Evolutionary conservation across 2,888 invertebrate genomes (phyloP).

Genomic region (Sceliomorpha sp.): DNA sequence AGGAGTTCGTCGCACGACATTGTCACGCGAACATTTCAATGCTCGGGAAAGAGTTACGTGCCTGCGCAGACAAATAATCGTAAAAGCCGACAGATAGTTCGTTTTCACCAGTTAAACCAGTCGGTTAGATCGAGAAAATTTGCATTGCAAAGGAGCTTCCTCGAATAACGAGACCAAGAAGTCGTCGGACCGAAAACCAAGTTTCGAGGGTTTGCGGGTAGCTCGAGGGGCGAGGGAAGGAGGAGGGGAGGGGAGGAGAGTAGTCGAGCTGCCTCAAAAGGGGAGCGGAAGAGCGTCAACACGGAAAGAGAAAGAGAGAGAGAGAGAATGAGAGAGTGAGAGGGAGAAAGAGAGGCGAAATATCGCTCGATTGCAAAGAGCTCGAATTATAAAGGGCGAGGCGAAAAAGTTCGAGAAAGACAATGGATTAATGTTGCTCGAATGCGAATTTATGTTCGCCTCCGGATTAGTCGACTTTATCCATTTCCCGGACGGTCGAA

Average conservation of each 20-base stretch:
- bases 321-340: too few relatives aligned
- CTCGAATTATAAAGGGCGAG: slow-evolving; percentile 52
- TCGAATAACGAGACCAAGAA: slow-evolving; percentile 55
- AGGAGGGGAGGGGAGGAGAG: slow-evolving; percentile 7
- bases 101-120: slow-evolving; percentile 42
- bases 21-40: slow-evolving; percentile 12
- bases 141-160: slow-evolving; percentile 53
- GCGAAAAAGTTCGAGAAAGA: slow-evolving; percentile 38
- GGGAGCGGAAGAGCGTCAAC: slow-evolving; percentile 50
- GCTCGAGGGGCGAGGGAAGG: slow-evolving; percentile 18
- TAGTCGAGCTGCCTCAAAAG: slow-evolving; percentile 41
- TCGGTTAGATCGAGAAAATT: slow-evolving; percentile 45
- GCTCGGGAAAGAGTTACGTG: slow-evolving; percentile 5
- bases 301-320: slow-evolving; percentile 41
- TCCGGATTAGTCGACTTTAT: too few relatives aligned
- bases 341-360: slow-evolving; percentile 28
- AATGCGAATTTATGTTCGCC: slow-evolving; percentile 31
- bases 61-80: slow-evolving; percentile 31
- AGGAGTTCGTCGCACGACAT: neutral
- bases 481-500: too few relatives aligned
- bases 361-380: slow-evolving; percentile 47
- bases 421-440: slow-evolving; percentile 49
- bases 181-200: slow-evolving; percentile 55
- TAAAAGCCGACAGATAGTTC: slow-evolving; percentile 25
- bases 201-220: slow-evolving; percentile 55